phyloP scores from a whole-genome alignment of 1,140 invertebrate species.

The Drosophila malerkotliana region DNA sequence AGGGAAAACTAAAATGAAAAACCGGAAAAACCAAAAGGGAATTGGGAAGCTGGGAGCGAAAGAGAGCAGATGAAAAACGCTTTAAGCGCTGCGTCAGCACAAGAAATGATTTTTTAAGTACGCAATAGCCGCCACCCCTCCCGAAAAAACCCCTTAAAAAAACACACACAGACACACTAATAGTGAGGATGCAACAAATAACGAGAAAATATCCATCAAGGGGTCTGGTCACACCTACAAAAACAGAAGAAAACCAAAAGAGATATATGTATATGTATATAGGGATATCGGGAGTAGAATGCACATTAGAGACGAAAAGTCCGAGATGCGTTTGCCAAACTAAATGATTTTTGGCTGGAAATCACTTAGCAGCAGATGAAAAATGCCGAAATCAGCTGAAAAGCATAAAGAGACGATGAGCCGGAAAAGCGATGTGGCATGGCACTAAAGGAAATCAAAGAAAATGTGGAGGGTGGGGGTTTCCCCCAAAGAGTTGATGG shows the following conservation, averaged over 20 bases:
- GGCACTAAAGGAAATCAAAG: too few relatives aligned
- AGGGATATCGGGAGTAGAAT: constrained; percentile 10
- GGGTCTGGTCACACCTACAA: constrained; percentile 1
- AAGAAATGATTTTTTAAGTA: constrained; percentile 72
- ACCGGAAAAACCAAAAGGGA: constrained; percentile 8
- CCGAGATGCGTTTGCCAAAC: constrained; percentile 3
- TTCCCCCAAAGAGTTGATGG: neutral
- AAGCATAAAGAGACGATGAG: constrained; percentile 7
- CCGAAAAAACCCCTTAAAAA: constrained; percentile 14
- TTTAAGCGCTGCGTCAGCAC: constrained; percentile 63
- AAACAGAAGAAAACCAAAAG: neutral
- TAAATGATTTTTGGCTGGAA: constrained; percentile 52
- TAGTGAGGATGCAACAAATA: constrained; percentile 55
- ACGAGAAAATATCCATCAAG: constrained; percentile 69
- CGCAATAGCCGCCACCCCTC: constrained; percentile 1
- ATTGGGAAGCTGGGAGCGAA: neutral
- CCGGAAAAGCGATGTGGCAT: constrained; percentile 1
- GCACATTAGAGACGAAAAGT: neutral
- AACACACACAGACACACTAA: constrained; percentile 18
- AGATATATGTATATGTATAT: neutral
- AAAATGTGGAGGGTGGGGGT: too few relatives aligned
- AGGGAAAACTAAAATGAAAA: constrained; percentile 3
- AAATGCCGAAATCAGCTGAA: constrained; percentile 59
- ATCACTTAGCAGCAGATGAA: constrained; percentile 58
- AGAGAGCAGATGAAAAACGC: constrained; percentile 32